A percentile compares a stretch with the other conserved stretches of the same genome.
phyloP scores from a whole-genome alignment of 2,797 vertebrate genomes.

The Spinibarbus caldwelli region DNA sequence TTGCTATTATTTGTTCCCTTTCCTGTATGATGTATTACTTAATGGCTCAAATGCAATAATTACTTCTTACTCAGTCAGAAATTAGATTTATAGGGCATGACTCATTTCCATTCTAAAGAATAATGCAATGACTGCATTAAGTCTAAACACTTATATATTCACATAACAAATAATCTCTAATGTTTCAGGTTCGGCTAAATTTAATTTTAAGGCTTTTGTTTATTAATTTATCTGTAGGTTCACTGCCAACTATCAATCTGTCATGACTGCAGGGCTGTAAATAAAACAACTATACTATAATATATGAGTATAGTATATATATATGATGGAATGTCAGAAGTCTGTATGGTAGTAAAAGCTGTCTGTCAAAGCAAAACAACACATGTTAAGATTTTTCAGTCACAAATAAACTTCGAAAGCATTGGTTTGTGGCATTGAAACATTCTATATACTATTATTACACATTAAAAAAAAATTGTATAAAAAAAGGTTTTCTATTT shows the following conservation, averaged over 20 bases:
- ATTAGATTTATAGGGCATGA: not conserved
- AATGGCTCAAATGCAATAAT: not conserved
- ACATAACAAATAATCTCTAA: not conserved
- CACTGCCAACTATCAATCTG: too few relatives aligned
- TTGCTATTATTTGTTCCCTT: not conserved
- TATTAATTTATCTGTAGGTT: too few relatives aligned
- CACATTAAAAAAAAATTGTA: not conserved
- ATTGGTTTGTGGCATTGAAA: not conserved
- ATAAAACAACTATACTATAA: too few relatives aligned
- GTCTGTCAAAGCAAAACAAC: not conserved
- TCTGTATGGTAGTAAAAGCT: slow-evolving; percentile 25
- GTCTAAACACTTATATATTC: not conserved
- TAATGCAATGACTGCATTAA: not conserved
- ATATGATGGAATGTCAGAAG: slow-evolving; percentile 16
- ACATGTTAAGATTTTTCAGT: not conserved
- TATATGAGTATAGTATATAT: too few relatives aligned
- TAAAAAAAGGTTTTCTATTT: too few relatives aligned
- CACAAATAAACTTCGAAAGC: not conserved
- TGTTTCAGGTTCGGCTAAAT: not conserved
- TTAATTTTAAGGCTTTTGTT: not conserved
- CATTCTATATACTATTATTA: not conserved
- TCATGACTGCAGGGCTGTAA: too few relatives aligned
- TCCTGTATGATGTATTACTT: not conserved
- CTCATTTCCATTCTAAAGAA: not conserved
- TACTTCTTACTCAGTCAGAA: not conserved